These are phyloP conservation scores for Cybosia mesomella DNA, from an alignment of 2,888 invertebrate species.

Conservation along the genomic window DNA sequence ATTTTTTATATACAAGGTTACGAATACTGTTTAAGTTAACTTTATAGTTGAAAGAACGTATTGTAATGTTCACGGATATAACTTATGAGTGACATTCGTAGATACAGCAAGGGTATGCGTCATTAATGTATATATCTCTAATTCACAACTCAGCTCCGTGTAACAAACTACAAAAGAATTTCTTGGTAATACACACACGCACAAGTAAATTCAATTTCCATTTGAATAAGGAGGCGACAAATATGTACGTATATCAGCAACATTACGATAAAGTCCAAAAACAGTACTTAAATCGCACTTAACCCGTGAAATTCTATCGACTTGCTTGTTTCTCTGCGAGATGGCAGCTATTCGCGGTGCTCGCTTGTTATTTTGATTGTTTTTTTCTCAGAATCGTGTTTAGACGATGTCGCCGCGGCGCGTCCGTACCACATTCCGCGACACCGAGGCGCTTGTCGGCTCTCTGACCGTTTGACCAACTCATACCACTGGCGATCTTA, in stretches of 20 bases:
- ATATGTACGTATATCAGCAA: conserved; percentile 10
- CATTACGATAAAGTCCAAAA: conserved; percentile 11
- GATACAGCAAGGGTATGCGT: conserved; percentile 20
- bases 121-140: conserved; percentile 23
- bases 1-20: background rate
- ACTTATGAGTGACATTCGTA: conserved; percentile 4
- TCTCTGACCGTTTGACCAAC: conserved; percentile 72
- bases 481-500: conserved; percentile 63
- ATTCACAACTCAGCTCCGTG: conserved; percentile 15
- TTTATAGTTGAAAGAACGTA: background rate
- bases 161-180: conserved; percentile 8
- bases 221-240: conserved; percentile 8
- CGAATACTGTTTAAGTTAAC: background rate
- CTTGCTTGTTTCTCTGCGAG: conserved; percentile 40
- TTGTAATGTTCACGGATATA: background rate
- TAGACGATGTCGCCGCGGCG: conserved; percentile 69
- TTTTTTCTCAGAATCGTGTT: conserved; percentile 72
- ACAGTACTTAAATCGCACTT: conserved; percentile 25
- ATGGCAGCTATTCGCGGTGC: conserved; percentile 53
- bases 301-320: conserved; percentile 41
- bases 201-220: conserved; percentile 14
- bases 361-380: conserved; percentile 64
- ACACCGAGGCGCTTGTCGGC: conserved; percentile 73
- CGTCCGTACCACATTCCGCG: conserved; percentile 80
- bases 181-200: conserved; percentile 19